phyloP scores from a whole-genome alignment of 2,113 vertebrate species.

The Rhinoderma darwinii region DNA sequence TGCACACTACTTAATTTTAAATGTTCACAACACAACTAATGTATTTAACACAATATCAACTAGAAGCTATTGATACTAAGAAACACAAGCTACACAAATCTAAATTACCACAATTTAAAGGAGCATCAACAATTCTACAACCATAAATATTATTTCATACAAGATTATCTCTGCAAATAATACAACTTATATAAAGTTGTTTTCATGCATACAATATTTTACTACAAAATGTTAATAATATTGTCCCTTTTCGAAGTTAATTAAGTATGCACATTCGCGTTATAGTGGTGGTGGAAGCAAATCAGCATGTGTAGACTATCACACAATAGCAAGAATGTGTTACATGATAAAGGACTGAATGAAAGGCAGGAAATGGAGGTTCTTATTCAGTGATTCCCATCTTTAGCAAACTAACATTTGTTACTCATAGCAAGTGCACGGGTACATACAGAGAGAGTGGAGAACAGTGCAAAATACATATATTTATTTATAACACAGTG shows the following conservation, averaged over 20 bases:
- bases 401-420: slow-evolving; percentile 6
- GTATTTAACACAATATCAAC: background rate
- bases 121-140: background rate
- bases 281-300: slow-evolving; percentile 10
- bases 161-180: background rate
- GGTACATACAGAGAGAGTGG: background rate
- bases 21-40: background rate
- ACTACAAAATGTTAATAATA: background rate
- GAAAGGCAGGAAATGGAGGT: slow-evolving; percentile 40
- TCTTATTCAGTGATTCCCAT: slow-evolving; percentile 9
- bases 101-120: background rate
- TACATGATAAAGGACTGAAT: background rate
- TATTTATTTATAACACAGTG: background rate
- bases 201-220: background rate
- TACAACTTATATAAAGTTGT: background rate
- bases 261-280: background rate
- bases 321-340: slow-evolving; percentile 45
- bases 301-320: slow-evolving; percentile 10
- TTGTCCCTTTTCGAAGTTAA: slow-evolving; percentile 9
- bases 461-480: background rate
- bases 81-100: background rate
- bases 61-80: background rate
- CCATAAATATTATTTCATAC: background rate
- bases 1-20: background rate
- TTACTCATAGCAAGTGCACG: background rate